Evolutionary conservation across 2,113 vertebrate species (phyloP).

Genomic region (Myiopsitta monachus): DNA sequence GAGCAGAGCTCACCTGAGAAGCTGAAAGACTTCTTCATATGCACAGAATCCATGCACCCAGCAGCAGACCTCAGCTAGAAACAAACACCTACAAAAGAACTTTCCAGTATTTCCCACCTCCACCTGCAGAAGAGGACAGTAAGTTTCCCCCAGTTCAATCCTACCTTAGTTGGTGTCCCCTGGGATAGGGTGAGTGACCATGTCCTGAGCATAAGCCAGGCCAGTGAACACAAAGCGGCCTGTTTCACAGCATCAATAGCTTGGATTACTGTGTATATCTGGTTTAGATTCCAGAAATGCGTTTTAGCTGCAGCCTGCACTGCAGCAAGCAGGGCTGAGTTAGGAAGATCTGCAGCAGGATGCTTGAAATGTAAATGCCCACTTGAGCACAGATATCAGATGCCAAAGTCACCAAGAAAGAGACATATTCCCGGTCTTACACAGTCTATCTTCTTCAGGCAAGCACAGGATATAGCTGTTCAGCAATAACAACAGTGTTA

Average conservation of each 20-base stretch:
- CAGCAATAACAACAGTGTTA: not conserved
- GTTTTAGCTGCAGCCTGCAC: not conserved
- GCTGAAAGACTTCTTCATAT: not conserved
- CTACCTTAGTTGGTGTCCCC: rapidly evolving
- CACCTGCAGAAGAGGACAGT: not conserved
- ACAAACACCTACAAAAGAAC: not conserved
- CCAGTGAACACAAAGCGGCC: not conserved
- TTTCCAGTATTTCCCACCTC: not conserved
- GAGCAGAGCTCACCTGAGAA: not conserved
- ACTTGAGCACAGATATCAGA: not conserved
- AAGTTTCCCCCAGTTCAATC: not conserved
- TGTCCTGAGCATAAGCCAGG: not conserved
- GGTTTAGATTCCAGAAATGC: not conserved
- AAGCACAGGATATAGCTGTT: not conserved
- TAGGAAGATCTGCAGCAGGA: not conserved
- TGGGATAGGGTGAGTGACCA: not conserved
- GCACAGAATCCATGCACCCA: not conserved
- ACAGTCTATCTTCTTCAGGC: not conserved
- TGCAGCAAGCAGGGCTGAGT: not conserved
- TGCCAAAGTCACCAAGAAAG: not conserved
- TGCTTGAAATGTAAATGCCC: not conserved
- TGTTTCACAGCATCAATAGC: not conserved
- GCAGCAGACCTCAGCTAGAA: not conserved
- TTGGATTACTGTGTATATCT: not conserved
- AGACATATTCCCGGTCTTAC: not conserved